Base-by-base conservation (phyloP, 2,888 invertebrate genomes). In the Caenorhabditis becei region DNA sequence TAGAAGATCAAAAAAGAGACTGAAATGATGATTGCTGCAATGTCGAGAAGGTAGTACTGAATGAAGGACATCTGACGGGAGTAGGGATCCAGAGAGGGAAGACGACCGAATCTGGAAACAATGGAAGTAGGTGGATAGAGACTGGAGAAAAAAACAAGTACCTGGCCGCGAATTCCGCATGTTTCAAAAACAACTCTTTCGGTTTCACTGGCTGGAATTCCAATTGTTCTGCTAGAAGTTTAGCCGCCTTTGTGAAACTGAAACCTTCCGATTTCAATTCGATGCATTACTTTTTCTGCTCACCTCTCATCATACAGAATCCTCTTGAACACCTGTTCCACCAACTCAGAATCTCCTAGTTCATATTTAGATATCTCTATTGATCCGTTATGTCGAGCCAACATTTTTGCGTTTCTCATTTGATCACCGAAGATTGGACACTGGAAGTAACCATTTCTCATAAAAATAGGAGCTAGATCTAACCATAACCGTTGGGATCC, bases 341-440 rank as follows among this genome's bases (percentile, higher is more conserved):
- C 37, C 10, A 37, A 20, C 8, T 44, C 11, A 0, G 54, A 7
- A 47, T 81, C 37, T 4, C 23, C 23, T 10, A 83, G 61, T 4
- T 83, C 77, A 18, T 75, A 77, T 41, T 83, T 83, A 1, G 78
- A 69, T 4, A 81, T 66, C 56, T 66, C 78, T 18, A 83, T 71
- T 2, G 81, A 70, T 10, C 78, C 74, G 16, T 77, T 77, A 23
- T 79, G 79, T 1, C 83, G 28, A 4, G 61, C 41, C 23, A 83
- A 18, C 83, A 83, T 83, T 41, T 79, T 77, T 0, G 83, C 77
- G 28, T 83, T 83, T 58, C 81, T 56, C 63, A 78, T 70, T 56
- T 83, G 83, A 41, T 83, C 83, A 0, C 75, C 83, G 37, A 83
- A 81, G 10, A 83, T 18, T 11, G 83, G 83, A 35, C 80, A 74